These are phyloP conservation scores for Raja brachyura DNA, from an alignment of 2,113 vertebrate species.

Conservation along the genomic window DNA sequence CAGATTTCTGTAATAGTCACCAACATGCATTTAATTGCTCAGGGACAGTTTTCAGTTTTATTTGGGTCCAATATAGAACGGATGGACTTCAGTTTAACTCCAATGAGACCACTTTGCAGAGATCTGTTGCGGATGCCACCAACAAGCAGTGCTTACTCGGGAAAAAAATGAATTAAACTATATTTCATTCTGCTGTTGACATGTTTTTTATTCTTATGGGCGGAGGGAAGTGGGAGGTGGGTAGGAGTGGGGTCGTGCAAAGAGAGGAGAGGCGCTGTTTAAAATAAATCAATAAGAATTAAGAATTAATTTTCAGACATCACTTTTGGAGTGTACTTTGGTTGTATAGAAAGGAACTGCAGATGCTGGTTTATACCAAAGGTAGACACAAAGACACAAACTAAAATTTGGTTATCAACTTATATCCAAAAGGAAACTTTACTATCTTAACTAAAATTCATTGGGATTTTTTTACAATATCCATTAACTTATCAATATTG, in stretches of 20 bases:
- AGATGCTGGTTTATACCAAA: no score
- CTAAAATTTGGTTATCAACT: no score
- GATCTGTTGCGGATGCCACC: no score
- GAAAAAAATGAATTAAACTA: neutral
- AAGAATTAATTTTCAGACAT: neutral
- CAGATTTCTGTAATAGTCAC: neutral
- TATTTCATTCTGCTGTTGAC: neutral
- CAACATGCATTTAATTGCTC: neutral
- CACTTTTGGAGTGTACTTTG: no score
- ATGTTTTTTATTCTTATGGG: neutral
- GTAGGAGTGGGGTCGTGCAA: no score
- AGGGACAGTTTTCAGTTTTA: neutral
- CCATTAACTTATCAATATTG: no score
- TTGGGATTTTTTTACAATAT: no score
- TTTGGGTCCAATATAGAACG: neutral
- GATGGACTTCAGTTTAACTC: neutral
- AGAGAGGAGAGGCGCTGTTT: neutral
- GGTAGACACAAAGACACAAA: no score
- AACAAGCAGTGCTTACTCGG: neutral
- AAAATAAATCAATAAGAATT: neutral
- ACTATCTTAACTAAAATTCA: no score
- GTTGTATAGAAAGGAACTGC: no score
- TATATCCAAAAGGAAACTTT: no score
- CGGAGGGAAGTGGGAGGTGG: no score
- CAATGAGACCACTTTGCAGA: neutral